Conservation (phyloP, 2,888 invertebrate species). For the Morpho deidamia region DNA sequence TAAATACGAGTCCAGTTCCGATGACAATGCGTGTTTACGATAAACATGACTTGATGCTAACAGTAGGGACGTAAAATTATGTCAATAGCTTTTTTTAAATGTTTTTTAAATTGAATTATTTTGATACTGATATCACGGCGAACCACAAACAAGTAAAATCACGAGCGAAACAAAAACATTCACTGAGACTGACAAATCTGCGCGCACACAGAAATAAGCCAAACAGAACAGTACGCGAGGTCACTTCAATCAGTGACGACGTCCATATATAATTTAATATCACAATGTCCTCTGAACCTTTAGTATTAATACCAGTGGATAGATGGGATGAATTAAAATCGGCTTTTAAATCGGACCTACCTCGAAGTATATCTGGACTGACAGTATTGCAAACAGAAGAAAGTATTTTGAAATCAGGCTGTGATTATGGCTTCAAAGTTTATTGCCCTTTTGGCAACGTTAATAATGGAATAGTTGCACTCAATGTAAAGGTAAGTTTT, state of each 20-base stretch:
- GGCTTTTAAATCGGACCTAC: slow-evolving; percentile 25
- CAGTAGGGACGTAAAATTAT: too few relatives aligned
- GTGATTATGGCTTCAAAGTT: slow-evolving; percentile 30
- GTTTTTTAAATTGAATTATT: too few relatives aligned
- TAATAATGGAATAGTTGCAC: slow-evolving; percentile 36
- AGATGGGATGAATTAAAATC: neutral
- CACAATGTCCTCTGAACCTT: neutral
- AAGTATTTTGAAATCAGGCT: slow-evolving; percentile 28
- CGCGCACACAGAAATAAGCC: too few relatives aligned
- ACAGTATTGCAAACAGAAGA: slow-evolving; percentile 27
- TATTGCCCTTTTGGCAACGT: slow-evolving; percentile 37
- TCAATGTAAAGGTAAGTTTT: slow-evolving; percentile 42
- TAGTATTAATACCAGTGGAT: neutral
- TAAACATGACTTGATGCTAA: too few relatives aligned
- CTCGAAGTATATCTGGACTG: slow-evolving; percentile 30
- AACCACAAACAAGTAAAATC: too few relatives aligned
- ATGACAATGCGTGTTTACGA: too few relatives aligned
- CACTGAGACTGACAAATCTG: too few relatives aligned
- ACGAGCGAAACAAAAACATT: too few relatives aligned
- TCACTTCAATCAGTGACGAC: neutral
- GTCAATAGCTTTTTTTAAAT: too few relatives aligned
- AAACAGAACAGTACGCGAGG: neutral
- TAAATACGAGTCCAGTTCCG: too few relatives aligned
- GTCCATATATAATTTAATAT: neutral
- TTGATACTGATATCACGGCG: too few relatives aligned